phyloP scores from a whole-genome alignment of 2,113 vertebrate genomes.

The Argyrosomus japonicus region DNA sequence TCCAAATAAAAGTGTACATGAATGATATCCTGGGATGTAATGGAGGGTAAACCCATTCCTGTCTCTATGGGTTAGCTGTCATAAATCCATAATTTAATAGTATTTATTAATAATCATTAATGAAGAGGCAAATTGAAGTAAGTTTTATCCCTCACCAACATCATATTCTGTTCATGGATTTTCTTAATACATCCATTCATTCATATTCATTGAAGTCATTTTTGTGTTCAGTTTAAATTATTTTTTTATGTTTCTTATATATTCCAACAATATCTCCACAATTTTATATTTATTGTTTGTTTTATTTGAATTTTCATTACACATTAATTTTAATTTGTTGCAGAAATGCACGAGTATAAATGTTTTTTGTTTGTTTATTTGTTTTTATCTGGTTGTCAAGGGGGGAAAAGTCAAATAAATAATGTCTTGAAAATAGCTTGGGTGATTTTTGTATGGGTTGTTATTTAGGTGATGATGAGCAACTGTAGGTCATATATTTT shows the following conservation, averaged over 20 bases:
- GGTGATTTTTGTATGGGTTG: not conserved
- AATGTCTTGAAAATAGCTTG: not conserved
- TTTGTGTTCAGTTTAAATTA: not conserved
- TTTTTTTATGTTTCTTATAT: not conserved
- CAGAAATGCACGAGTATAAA: not conserved
- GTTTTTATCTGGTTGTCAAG: not conserved
- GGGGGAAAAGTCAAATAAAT: not conserved
- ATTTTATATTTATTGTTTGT: no score
- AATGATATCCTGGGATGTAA: slow-evolving; percentile 52
- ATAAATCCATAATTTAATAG: slow-evolving; percentile 5
- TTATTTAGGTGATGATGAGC: not conserved
- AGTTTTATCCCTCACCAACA: not conserved
- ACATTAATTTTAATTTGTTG: not conserved
- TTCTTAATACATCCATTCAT: not conserved
- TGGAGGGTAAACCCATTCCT: slow-evolving; percentile 3
- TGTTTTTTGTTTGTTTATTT: no score
- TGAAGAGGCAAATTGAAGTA: not conserved
- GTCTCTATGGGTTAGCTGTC: slow-evolving; percentile 8
- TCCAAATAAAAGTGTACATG: slow-evolving; percentile 64
- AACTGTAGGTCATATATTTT: not conserved
- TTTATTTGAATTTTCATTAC: not conserved
- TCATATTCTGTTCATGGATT: not conserved
- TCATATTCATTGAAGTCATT: not conserved
- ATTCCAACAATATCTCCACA: not conserved
- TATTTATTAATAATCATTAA: slow-evolving; percentile 3